Percentiles rank a stretch among this genome's conserved stretches.
Evolutionary conservation across 2,797 vertebrate genomes (phyloP).

Genomic region (Lagocephalus sceleratus): DNA sequence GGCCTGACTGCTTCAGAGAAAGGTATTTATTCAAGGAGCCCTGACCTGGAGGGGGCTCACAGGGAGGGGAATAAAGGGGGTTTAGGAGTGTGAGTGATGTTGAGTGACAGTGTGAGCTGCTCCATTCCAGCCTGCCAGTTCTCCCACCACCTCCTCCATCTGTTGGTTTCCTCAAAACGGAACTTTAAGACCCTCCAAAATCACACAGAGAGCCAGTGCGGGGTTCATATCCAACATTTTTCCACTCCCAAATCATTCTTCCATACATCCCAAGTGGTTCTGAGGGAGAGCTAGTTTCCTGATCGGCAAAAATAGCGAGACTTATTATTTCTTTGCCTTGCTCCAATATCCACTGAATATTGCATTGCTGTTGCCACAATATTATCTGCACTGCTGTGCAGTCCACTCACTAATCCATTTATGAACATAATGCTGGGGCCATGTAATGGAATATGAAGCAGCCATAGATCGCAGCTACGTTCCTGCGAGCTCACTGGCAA

Average conservation of each 20-base stretch:
- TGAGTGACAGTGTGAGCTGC: conserved; percentile 60
- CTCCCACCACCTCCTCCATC: conserved; percentile 25
- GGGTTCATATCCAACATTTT: conserved; percentile 2
- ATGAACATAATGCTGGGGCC: conserved; percentile 57
- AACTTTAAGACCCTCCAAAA: conserved; percentile 18
- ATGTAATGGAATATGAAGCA: conserved; percentile 63
- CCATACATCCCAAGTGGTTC: conserved; percentile 7
- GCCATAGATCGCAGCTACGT: conserved; percentile 47
- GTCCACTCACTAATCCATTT: conserved; percentile 68
- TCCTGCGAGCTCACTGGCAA: conserved; percentile 26
- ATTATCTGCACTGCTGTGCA: conserved; percentile 56
- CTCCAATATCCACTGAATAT: conserved; percentile 33
- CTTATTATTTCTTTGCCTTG: conserved; percentile 4
- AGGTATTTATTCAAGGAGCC: conserved; percentile 34
- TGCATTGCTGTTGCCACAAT: conserved; percentile 42
- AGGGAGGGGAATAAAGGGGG: conserved; percentile 28
- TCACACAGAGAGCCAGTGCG: conserved; percentile 5
- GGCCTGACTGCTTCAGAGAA: conserved; percentile 11
- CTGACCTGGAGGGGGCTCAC: conserved; percentile 59
- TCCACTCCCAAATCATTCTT: conserved; percentile 9
- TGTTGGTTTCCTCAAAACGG: conserved; percentile 10
- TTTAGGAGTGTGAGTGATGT: conserved; percentile 65
- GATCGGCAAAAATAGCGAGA: conserved; percentile 6
- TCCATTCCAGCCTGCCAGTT: conserved; percentile 72
- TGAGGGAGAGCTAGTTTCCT: conserved; percentile 10